phyloP scores from a whole-genome alignment of 1,140 invertebrate species.

The Platyscapa corneri region DNA sequence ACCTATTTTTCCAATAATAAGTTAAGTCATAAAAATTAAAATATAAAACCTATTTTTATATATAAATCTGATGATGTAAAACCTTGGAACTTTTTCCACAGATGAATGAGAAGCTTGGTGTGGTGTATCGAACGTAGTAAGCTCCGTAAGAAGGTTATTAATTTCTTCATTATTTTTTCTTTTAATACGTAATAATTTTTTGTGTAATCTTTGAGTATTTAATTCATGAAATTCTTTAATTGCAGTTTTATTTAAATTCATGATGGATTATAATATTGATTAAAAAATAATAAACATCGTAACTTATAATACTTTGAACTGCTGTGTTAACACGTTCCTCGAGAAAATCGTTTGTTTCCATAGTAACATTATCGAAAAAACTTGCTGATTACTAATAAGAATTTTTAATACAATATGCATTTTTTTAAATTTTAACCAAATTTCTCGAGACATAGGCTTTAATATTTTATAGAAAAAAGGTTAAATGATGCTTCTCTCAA shows the following conservation, averaged over 20 bases:
- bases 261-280: background rate
- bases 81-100: slow-evolving; percentile 30
- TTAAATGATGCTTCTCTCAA: no score
- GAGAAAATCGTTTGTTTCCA: slow-evolving; percentile 28
- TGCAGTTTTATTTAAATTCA: background rate
- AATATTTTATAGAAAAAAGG: no score
- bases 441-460: background rate
- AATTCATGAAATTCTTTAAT: background rate
- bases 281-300: background rate
- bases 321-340: background rate
- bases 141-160: slow-evolving; percentile 15
- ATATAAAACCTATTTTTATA: background rate
- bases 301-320: background rate
- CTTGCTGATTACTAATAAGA: background rate
- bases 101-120: background rate
- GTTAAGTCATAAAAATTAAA: no score
- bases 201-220: background rate
- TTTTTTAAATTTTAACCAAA: background rate
- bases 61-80: background rate
- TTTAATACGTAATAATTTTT: slow-evolving; percentile 12
- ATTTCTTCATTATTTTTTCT: slow-evolving; percentile 35
- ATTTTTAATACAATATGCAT: background rate
- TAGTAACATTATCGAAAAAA: slow-evolving; percentile 24
- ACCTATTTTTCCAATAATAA: background rate
- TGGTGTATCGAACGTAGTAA: slow-evolving; percentile 15